Base-by-base conservation (phyloP, 2,888 invertebrate genomes). In the Epistrophe eligans region DNA sequence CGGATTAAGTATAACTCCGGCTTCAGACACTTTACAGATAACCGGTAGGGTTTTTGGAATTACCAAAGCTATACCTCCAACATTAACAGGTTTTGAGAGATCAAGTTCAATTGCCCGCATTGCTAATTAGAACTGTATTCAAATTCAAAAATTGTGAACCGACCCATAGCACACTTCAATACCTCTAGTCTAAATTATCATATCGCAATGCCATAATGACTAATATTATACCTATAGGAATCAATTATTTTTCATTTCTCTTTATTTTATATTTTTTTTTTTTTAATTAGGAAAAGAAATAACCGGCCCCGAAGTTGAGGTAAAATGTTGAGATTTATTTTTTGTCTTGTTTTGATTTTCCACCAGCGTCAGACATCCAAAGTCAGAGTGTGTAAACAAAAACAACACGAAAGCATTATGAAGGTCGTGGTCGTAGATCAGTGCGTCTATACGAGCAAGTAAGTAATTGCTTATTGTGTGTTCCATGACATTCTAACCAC, bases 101-200 rank as follows among this genome's bases (percentile, higher is more conserved):
- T 85, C 85, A 85, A 82, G 82, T 82, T 85, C 85, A 74, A 85
- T 82, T 67, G 62, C 55, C 70, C 72, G 81, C 77, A 74, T 55
- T 19, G 62, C 70, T 79, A 84, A 79, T 79, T 84, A 73, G 73
- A 73, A 57, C 48, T 62, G 55, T 40, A 55, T 43, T 64, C 15
- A 45, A 62, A 45, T 62, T 43, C 35, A 9, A 45, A 64, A 77
- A 32, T 62, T 13, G 13, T 28, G n/a, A 66, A 48, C 57, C 71
- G 50, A 28, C 28, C 24, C 24, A 24, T 3, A 24, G 24, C 76
- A 48, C n/a, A 11, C 62, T 57, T 50, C 45, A 28, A 55, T 52
- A 45, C 11, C 13, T 24, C 9, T 15, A 8, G n/a, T n/a, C n/a
- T n/a, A n/a, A n/a, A 55, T 24, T 2, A n/a, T 43, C 55, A 67